A percentile compares a stretch with the other conserved stretches of the same genome.
Evolutionary conservation across 2,888 invertebrate species (phyloP).

Genomic region (Psococerastis gibbosa): DNA sequence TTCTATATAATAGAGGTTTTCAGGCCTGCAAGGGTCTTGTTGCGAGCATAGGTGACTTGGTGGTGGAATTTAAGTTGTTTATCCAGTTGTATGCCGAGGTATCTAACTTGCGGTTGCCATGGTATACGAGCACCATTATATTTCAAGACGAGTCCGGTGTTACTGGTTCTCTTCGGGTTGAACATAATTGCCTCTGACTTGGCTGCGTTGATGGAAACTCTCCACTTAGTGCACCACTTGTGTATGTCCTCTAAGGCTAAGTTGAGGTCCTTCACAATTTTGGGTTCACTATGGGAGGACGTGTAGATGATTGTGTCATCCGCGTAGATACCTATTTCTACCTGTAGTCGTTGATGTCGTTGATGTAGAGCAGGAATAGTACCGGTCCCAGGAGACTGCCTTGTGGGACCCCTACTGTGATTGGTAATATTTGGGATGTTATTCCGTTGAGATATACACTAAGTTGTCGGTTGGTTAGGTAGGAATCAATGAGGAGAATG

Average conservation of each 20-base stretch:
- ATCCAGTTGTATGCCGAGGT: not conserved
- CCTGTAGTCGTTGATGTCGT: too few species aligned
- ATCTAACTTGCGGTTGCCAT: not conserved
- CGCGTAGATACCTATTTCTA: too few species aligned
- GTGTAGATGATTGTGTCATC: too few species aligned
- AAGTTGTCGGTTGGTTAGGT: not conserved
- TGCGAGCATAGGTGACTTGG: not conserved
- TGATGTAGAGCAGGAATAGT: not conserved
- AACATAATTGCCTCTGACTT: not conserved
- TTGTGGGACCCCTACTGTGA: constrained; percentile 11
- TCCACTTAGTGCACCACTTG: not conserved
- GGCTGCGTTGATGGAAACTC: not conserved
- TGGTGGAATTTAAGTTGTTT: not conserved
- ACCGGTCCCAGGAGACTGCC: not conserved
- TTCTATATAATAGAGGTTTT: not conserved
- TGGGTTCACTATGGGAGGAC: too few species aligned
- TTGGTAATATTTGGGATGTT: not conserved
- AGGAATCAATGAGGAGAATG: constrained; percentile 1
- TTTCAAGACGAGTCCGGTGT: too few species aligned
- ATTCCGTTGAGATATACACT: not conserved
- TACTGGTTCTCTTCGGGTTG: too few species aligned
- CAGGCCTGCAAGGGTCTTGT: not conserved
- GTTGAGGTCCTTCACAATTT: too few species aligned
- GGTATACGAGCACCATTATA: not conserved
- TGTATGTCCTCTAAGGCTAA: too few species aligned